Percentiles rank a stretch among this genome's conserved stretches.
Evolutionary conservation across 2,113 vertebrate genomes (phyloP).

Genomic region (Chaenocephalus aceratus): DNA sequence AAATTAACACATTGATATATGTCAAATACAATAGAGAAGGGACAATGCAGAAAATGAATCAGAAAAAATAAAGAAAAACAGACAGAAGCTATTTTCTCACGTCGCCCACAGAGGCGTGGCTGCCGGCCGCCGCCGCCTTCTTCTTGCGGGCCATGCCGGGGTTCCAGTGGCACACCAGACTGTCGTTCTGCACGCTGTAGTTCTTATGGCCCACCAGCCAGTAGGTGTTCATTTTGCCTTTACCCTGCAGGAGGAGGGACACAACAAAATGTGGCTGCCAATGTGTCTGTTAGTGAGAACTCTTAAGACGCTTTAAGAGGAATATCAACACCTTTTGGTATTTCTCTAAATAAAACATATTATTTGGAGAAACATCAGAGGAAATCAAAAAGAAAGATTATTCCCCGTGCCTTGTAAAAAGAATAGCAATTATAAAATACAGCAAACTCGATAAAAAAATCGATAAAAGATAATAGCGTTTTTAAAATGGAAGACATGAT

Average conservation of each 20-base stretch:
- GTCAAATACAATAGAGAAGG: background rate
- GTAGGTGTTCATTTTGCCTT: slow-evolving; percentile 93
- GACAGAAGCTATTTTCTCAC: slow-evolving; percentile 67
- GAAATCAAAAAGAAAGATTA: no score
- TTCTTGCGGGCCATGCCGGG: slow-evolving; percentile 84
- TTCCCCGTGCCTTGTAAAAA: no score
- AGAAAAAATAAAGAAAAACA: background rate
- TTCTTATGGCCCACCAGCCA: slow-evolving; percentile 92
- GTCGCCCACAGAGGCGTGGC: slow-evolving; percentile 75
- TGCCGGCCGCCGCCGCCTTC: slow-evolving; percentile 66
- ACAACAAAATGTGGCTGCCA: no score
- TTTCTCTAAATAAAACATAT: no score
- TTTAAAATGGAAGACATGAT: no score
- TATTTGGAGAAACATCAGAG: no score
- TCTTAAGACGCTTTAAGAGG: no score
- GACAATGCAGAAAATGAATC: background rate
- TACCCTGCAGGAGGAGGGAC: slow-evolving; percentile 79
- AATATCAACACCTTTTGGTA: no score
- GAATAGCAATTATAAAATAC: no score
- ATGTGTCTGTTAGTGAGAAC: no score
- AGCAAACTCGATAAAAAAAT: no score
- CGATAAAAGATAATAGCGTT: no score
- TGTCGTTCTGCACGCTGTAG: slow-evolving; percentile 93
- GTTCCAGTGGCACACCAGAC: slow-evolving; percentile 93
- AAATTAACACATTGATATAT: background rate